Conservation (phyloP, 2,888 invertebrate genomes). For the Loripinus fragilis region DNA sequence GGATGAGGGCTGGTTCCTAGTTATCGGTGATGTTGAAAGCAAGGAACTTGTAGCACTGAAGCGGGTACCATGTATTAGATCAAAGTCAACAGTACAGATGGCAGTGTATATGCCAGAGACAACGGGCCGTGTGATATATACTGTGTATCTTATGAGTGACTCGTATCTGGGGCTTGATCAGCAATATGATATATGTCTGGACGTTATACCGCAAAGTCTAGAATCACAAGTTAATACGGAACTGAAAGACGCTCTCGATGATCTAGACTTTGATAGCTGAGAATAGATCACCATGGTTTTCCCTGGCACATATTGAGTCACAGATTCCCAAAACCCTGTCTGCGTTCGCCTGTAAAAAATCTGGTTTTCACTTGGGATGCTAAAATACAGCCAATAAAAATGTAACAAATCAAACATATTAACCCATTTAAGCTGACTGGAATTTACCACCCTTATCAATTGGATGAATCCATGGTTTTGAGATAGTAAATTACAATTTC, state of each 20-base stretch:
- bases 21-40: constrained; percentile 89
- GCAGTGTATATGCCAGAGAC: constrained; percentile 87
- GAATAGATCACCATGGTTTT: background rate
- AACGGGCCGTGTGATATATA: constrained; percentile 88
- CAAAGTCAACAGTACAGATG: constrained; percentile 81
- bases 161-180: constrained; percentile 97
- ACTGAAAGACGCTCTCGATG: constrained; percentile 67
- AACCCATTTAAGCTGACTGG: too few species aligned
- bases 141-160: constrained; percentile 94
- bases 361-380: too few species aligned
- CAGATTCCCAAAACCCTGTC: too few species aligned
- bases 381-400: too few species aligned
- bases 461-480: too few species aligned
- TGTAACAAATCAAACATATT: too few species aligned
- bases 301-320: too few species aligned
- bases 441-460: too few species aligned
- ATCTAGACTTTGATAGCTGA: constrained; percentile 56
- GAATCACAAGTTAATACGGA: constrained; percentile 81
- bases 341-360: too few species aligned
- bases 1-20: constrained; percentile 97
- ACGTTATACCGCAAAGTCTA: constrained; percentile 78
- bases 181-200: constrained; percentile 87
- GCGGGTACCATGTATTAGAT: constrained; percentile 85
- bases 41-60: constrained; percentile 93
- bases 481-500: too few species aligned